A percentile compares a stretch with the other conserved stretches of the same genome.
Conservation (phyloP, 2,888 invertebrate genomes). For the Ormia ochracea region DNA sequence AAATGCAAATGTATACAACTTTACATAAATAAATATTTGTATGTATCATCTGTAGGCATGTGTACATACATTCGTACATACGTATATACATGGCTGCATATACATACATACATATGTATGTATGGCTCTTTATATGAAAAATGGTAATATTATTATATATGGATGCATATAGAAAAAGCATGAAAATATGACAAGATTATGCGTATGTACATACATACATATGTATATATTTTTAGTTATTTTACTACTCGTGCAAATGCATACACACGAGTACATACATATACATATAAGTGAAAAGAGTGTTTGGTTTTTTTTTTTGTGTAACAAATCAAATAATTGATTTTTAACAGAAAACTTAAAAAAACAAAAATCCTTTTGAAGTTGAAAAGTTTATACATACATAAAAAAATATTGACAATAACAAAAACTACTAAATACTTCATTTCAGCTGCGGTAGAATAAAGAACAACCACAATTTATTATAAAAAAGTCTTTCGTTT, state of each 20-base stretch:
- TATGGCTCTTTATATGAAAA: background rate
- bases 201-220: no score
- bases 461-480: background rate
- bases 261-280: background rate
- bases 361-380: background rate
- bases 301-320: background rate
- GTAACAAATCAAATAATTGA: constrained; percentile 54
- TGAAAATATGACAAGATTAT: constrained; percentile 33
- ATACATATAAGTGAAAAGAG: constrained; percentile 31
- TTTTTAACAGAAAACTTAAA: constrained; percentile 53
- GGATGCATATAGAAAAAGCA: constrained; percentile 21
- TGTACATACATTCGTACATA: no score
- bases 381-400: background rate
- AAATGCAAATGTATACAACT: no score
- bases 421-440: background rate
- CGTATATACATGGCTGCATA: background rate
- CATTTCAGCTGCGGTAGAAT: background rate
- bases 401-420: background rate
- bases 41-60: no score
- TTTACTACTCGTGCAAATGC: background rate
- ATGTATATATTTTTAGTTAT: constrained; percentile 8
- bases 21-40: no score
- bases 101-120: constrained; percentile 3
- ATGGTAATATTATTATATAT: constrained; percentile 34
- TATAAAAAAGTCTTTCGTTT: background rate